Conservation (phyloP, 2,888 invertebrate genomes). For the Leptopterna dolabrata region DNA sequence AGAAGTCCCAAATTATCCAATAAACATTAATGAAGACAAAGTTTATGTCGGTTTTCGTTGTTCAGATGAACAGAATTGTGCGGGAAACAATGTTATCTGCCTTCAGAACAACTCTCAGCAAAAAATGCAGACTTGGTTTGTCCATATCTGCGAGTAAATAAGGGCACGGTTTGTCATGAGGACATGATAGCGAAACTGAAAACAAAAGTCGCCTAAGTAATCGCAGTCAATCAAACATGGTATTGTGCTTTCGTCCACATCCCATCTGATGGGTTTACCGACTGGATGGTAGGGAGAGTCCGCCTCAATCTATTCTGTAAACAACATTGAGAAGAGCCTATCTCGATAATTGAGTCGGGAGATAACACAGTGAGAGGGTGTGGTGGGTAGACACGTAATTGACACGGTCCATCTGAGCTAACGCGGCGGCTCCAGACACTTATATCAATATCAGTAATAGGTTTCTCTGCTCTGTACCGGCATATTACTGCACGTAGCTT, state of each 20-base stretch:
- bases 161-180: too few relatives aligned
- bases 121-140: too few relatives aligned
- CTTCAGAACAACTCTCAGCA: too few relatives aligned
- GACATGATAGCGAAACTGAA: background rate
- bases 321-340: constrained; percentile 7
- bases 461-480: background rate
- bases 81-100: too few relatives aligned
- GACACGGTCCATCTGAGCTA: background rate
- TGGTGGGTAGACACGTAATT: background rate
- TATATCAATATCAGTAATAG: background rate
- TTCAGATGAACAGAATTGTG: too few relatives aligned
- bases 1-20: too few relatives aligned
- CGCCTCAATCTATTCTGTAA: background rate
- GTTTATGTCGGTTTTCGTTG: too few relatives aligned
- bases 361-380: background rate
- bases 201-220: background rate
- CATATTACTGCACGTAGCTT: background rate
- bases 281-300: background rate
- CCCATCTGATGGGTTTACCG: background rate
- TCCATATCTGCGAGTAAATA: too few relatives aligned
- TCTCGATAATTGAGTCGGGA: constrained; percentile 3
- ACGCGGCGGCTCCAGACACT: background rate
- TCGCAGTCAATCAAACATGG: background rate
- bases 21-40: too few relatives aligned
- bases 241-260: background rate